Conservation (phyloP, 2,888 invertebrate genomes). For the Sthenelais limicola region DNA sequence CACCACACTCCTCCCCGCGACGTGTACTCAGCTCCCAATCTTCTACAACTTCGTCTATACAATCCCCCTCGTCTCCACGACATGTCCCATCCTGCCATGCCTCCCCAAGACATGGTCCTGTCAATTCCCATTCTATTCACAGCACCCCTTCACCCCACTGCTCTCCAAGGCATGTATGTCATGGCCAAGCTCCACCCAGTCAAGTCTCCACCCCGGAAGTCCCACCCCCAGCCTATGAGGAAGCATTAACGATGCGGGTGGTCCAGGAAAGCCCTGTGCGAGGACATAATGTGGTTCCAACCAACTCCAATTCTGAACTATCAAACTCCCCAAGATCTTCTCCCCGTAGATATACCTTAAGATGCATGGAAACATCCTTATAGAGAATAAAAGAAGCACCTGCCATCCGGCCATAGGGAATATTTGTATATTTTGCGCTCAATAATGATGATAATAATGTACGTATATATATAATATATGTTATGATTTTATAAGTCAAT, state of each 20-base stretch:
- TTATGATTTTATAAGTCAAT: no score
- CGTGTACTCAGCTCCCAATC: constrained; percentile 33
- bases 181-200: neutral
- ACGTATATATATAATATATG: no score
- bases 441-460: no score
- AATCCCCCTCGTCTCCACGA: constrained; percentile 12
- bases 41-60: constrained; percentile 16
- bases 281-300: neutral
- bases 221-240: constrained; percentile 78
- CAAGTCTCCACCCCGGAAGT: constrained; percentile 4
- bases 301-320: constrained; percentile 22
- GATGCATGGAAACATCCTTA: constrained; percentile 33
- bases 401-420: no score
- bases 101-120: neutral
- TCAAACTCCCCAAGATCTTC: constrained; percentile 3
- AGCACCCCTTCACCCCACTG: constrained; percentile 25
- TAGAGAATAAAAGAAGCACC: no score
- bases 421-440: no score
- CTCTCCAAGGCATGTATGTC: neutral
- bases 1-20: constrained; percentile 31
- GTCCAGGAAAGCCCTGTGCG: constrained; percentile 31
- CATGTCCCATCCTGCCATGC: constrained; percentile 3
- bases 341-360: constrained; percentile 6
- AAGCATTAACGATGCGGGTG: constrained; percentile 75
- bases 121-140: neutral